Percentiles rank a stretch among this genome's conserved stretches.
Conservation (phyloP, 2,888 invertebrate species). For the Tiliacea aurago region DNA sequence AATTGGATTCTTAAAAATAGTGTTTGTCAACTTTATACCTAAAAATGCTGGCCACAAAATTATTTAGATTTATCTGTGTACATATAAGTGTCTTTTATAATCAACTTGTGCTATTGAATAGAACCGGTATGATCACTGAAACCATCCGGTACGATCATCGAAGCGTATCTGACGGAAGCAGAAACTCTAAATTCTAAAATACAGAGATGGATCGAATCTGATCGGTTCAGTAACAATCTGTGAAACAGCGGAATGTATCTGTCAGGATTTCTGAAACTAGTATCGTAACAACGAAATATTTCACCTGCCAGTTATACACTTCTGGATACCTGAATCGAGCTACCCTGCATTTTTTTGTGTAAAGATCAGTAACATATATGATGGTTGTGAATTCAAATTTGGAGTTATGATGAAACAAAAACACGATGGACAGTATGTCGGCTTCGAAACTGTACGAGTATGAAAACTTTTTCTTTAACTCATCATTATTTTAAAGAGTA, state of each 20-base stretch:
- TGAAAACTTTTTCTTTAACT: neutral
- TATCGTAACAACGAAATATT: neutral
- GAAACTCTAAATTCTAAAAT: neutral
- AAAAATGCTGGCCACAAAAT: neutral
- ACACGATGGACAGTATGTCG: neutral
- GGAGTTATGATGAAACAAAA: neutral
- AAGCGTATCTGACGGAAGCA: neutral
- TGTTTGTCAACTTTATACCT: too few relatives aligned
- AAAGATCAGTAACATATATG: neutral
- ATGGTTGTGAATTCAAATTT: neutral
- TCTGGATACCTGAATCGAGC: neutral
- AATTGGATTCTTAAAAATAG: too few relatives aligned
- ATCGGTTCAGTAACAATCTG: neutral
- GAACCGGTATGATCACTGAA: neutral
- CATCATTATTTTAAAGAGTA: neutral
- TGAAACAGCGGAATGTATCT: neutral
- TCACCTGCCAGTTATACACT: neutral
- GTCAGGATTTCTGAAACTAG: conserved; percentile 2
- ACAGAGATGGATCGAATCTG: conserved; percentile 2
- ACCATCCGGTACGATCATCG: neutral
- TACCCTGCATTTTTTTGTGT: too few relatives aligned
- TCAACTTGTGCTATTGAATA: neutral
- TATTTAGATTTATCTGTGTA: neutral
- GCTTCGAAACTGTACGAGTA: neutral
- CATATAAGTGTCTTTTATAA: neutral